Evolutionary conservation across 2,113 vertebrate genomes (phyloP), one percentile per base, ranked within the genome.

Genomic region (Zosterops lateralis): DNA sequence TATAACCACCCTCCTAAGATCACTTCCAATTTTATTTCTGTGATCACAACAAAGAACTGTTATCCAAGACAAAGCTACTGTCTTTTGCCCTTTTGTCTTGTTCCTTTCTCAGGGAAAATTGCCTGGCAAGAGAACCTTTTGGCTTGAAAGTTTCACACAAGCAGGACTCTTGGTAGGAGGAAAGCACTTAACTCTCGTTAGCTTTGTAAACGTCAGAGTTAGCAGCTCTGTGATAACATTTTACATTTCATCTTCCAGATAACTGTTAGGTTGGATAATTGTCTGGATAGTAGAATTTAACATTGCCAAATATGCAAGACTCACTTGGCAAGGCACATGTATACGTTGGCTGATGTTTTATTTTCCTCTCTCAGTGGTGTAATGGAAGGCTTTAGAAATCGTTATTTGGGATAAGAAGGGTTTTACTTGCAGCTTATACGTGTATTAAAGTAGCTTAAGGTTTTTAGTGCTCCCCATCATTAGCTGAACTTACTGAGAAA

Each of bases 371-470:
- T 87, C 34, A 14, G 3, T 50, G 70, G 42, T 22, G 47, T 76
- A 92, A 91, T 73, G 70, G 66, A 78, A 48, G 58, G 47, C 62
- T 94, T 95, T 92, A 89, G 53, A 87, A 87, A 70, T 79, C 7
- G 1, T 94, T 91, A 87, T 45, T 95, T 93, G 92, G 94, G 71
- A 95, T 95, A 89, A 93, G 78, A 87, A 87, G 47, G 78, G 81
- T 42, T 93, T 95, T 91, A 68, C 66, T 91, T 79, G 50, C 29
- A 87, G 89, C 58, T 95, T 95, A 93, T 38, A 58, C 73, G 70
- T 2, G 7, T 82, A 92, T 95, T 96, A 82, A 87, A 95, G 50
- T 70, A 91, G 91, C 84, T 96, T 94, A 93, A 74, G 77, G 53
- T 72, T 96, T 94, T 92, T 93, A 84, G 81, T 89, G 67, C 24